Evolutionary conservation across 2,797 vertebrate genomes (phyloP), one percentile per base, ranked within the genome.

Genomic region (Pterois miles): DNA sequence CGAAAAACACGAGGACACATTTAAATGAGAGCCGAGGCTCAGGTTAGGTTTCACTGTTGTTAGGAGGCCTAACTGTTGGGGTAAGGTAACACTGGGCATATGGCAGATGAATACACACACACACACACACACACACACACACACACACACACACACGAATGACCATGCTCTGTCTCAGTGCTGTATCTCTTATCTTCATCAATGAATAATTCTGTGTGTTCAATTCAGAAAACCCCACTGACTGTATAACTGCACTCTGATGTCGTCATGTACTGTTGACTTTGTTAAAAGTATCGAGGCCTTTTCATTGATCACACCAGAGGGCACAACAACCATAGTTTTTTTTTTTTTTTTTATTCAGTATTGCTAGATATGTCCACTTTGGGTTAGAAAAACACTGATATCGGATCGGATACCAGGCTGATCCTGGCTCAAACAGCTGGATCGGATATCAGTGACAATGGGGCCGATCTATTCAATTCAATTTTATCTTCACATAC

Each of bases 1-100:
- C 62, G 69, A 58, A 70, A 60, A 74, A 74, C n/a, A 78, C 43
- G 50, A 62, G 18, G 59, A 58, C 5, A 9, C 79, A 72, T 53
- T 74, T 29, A 72, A 82, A 70, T 59, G 25, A 70, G 22, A 77
- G 23, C 16, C 1, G 3, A 65, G 20, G 14, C 25, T 58, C 25
- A 82, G 83, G 53, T 90, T 66, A 53, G 29, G 82, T 91, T 89
- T 89, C 83, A 83, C 67, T 70, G 25, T 77, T 86, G 63, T 86
- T 54, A 43, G 20, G 14, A 68, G 68, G 52, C 43, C 31, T 86
- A n/a, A n/a, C 83, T 81, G 40, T 74, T 81, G 27, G 56, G n/a
- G 65, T 63, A 70, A 84, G 25, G 43, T 64, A 56, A 71, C 52
- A 71, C 43, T 66, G n/a, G 53, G 56, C 82, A 88, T 82, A 82